Percentiles rank a stretch among this genome's conserved stretches.
Conservation (phyloP, 2,888 invertebrate genomes). For the Leptopilina syphax region DNA sequence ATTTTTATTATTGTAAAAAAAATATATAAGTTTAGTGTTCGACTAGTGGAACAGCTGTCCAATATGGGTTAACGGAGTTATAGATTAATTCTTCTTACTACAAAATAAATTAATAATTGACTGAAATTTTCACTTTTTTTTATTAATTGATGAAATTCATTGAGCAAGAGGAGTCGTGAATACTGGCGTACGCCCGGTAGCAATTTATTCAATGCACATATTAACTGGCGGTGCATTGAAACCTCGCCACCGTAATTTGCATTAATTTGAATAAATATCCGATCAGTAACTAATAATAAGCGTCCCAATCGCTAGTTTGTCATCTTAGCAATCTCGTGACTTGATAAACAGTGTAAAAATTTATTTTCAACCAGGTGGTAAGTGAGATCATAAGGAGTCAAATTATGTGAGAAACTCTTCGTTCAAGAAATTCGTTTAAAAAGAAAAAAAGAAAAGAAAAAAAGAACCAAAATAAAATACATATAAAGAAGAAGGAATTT, state of each 20-base stretch:
- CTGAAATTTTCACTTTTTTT: too few species aligned
- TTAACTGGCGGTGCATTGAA: constrained; percentile 75
- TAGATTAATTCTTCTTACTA: too few species aligned
- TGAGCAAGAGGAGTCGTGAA: constrained; percentile 55
- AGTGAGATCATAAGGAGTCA: neutral
- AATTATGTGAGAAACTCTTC: neutral
- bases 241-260: constrained; percentile 75
- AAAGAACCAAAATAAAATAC: neutral
- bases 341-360: constrained; percentile 65
- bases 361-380: constrained; percentile 33
- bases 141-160: constrained; percentile 24
- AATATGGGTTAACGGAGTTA: too few species aligned
- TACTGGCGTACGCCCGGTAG: constrained; percentile 74
- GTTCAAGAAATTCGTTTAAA: too few species aligned
- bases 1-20: too few species aligned
- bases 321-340: constrained; percentile 70
- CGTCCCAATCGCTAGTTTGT: constrained; percentile 74
- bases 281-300: constrained; percentile 77
- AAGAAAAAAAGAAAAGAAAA: too few species aligned
- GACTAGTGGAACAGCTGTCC: too few species aligned
- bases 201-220: constrained; percentile 76
- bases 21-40: too few species aligned
- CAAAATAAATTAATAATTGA: too few species aligned
- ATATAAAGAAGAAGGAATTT: too few species aligned
- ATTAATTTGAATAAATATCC: constrained; percentile 77